Base-by-base conservation (phyloP, 2,113 vertebrate species). In the Mustela nigripes region DNA sequence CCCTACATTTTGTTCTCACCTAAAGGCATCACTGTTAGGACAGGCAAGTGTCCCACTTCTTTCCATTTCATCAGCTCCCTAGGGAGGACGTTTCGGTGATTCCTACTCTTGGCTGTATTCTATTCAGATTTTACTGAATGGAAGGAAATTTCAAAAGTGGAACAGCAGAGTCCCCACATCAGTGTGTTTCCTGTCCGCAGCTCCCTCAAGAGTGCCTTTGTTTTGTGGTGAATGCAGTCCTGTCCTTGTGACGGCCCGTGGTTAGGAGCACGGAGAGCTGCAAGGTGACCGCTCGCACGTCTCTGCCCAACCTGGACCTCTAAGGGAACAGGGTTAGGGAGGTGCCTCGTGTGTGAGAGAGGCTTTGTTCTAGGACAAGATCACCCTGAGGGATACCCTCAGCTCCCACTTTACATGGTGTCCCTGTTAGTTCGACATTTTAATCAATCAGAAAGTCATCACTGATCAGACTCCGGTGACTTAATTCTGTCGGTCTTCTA, bases 381-480 rank as follows among this genome's bases (percentile, higher is more conserved):
- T 4, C 1, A 2, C 31, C 21, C 12, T 0, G 7, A 7, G 0
- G 36, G 28, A 65, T 26, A 50, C 80, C 28, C 22, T 11, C 9
- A 2, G 69, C 18, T 24, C n/a, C 28, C 50, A 10, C 7, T 16
- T 71, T 26, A 26, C 1, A 22, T 1, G 31, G 39, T 26, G 33
- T 67, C 79, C 19, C 4, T 33, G 8, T 50, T 16, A 16, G 19
- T 50, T 42, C 2, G 0, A 79, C 31, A 69, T 28, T 62, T 39
- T 42, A 21, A 39, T 67, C 65, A 65, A 50, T 42, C 48, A 53
- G 58, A 60, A 62, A n/a, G 58, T 42, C 39, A 84, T 53, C 22
- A 50, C 4, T 16, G 69, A 83, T 1, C 69, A 80, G 60, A 36
- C 24, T 79, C 12, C 10, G 6, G 65, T 18, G 16, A 71, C 0